phyloP scores from a whole-genome alignment of 1,140 invertebrate genomes.

The Mamestra configurata region DNA sequence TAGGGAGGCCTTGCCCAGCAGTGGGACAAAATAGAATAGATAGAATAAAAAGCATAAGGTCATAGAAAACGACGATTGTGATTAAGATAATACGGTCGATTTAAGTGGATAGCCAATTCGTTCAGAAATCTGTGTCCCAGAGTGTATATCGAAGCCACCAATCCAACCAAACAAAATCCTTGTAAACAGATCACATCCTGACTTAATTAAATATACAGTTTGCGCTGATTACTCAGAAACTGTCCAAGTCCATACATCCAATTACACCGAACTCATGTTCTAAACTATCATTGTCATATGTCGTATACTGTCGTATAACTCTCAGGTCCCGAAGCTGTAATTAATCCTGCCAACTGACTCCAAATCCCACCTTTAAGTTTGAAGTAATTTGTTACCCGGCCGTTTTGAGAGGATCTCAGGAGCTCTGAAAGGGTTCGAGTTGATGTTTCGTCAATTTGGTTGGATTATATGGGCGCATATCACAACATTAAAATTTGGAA shows the following conservation, averaged over 20 bases:
- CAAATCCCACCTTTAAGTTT: constrained; percentile 39
- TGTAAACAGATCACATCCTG: neutral
- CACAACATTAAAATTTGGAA: too few species aligned
- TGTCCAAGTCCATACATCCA: constrained; percentile 9
- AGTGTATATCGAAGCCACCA: too few species aligned
- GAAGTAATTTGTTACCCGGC: constrained; percentile 30
- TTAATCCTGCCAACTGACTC: constrained; percentile 22
- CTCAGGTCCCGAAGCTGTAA: neutral
- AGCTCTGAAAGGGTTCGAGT: neutral
- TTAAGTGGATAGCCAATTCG: too few species aligned
- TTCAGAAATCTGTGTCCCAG: too few species aligned
- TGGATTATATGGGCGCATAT: neutral
- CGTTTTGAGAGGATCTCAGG: neutral
- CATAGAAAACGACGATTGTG: too few species aligned
- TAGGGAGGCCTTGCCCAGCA: too few species aligned
- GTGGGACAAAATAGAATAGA: too few species aligned
- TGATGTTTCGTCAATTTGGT: neutral
- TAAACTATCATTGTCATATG: neutral
- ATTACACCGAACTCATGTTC: neutral
- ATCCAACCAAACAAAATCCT: neutral
- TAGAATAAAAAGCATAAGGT: too few species aligned
- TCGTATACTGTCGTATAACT: constrained; percentile 1
- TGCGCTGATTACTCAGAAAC: neutral
- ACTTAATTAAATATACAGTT: neutral
- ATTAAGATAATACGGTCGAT: too few species aligned